Conservation (phyloP, 1,140 invertebrate genomes). For the Drosophila orosa region DNA sequence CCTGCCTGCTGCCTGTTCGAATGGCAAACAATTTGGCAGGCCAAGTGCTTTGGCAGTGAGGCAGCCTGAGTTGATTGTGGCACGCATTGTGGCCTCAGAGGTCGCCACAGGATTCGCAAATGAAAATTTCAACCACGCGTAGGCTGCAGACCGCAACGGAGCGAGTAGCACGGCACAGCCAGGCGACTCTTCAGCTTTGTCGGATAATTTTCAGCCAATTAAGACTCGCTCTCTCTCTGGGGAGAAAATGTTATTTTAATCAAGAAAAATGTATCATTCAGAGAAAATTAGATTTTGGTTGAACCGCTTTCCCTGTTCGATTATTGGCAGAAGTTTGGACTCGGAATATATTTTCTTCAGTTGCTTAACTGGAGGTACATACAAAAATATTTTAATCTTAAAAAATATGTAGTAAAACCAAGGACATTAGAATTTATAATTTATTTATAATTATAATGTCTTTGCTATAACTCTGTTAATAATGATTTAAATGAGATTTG, state of each 20-base stretch:
- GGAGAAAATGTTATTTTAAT: constrained; percentile 3
- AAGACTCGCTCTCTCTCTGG: not conserved
- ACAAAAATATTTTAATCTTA: too few species aligned
- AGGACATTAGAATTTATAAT: too few species aligned
- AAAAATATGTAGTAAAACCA: not conserved
- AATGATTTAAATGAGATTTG: too few species aligned
- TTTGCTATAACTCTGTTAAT: too few species aligned
- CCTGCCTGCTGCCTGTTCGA: constrained; percentile 6
- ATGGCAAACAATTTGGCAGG: constrained; percentile 53
- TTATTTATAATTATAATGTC: too few species aligned
- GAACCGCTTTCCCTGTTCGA: not conserved
- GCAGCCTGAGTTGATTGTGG: constrained; percentile 42
- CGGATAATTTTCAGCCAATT: constrained; percentile 27
- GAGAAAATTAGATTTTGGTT: not conserved
- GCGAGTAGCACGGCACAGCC: too few species aligned
- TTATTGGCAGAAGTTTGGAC: not conserved
- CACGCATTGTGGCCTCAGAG: constrained; percentile 48
- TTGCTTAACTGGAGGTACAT: not conserved
- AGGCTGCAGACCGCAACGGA: constrained; percentile 19
- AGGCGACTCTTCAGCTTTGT: constrained; percentile 1
- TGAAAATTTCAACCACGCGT: constrained; percentile 45
- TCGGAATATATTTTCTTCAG: not conserved
- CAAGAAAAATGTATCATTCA: not conserved
- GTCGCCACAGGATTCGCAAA: constrained; percentile 42
- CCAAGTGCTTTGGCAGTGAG: constrained; percentile 35